These are phyloP conservation scores for Pseudococcus jackbeardsleyi DNA, from an alignment of 2,888 invertebrate species.

Conservation along the genomic window DNA sequence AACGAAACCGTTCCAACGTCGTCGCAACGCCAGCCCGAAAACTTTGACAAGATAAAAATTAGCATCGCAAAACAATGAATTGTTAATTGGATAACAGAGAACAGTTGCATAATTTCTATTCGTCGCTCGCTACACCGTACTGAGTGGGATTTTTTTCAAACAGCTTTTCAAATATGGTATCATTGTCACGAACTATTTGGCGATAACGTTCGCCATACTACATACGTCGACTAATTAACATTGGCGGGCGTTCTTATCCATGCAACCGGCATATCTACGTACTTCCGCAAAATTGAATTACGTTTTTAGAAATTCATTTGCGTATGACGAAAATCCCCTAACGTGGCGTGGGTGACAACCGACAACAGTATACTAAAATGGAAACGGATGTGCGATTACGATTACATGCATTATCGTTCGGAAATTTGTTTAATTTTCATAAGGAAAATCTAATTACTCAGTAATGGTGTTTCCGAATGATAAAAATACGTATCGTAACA, in stretches of 20 bases:
- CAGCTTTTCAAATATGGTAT: background rate
- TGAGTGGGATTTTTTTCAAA: too few species aligned
- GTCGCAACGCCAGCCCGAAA: background rate
- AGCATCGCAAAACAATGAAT: conserved; percentile 25
- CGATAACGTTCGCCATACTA: too few species aligned
- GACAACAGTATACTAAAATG: background rate
- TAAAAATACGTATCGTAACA: too few species aligned
- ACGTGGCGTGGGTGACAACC: background rate
- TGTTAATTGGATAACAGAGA: conserved; percentile 14
- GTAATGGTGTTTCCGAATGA: too few species aligned
- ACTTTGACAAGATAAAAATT: conserved; percentile 4
- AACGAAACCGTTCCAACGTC: background rate
- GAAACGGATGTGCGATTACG: background rate
- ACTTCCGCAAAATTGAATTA: background rate
- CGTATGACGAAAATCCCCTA: background rate
- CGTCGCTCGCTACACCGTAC: background rate
- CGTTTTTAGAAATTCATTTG: background rate
- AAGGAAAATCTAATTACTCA: too few species aligned
- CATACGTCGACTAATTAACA: too few species aligned
- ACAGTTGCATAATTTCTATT: conserved; percentile 8
- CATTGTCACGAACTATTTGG: background rate
- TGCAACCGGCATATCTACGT: too few species aligned
- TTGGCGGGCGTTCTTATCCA: too few species aligned
- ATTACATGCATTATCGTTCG: too few species aligned
- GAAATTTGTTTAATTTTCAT: too few species aligned